phyloP scores from a whole-genome alignment of 1,140 invertebrate species.

The Physella acuta region DNA sequence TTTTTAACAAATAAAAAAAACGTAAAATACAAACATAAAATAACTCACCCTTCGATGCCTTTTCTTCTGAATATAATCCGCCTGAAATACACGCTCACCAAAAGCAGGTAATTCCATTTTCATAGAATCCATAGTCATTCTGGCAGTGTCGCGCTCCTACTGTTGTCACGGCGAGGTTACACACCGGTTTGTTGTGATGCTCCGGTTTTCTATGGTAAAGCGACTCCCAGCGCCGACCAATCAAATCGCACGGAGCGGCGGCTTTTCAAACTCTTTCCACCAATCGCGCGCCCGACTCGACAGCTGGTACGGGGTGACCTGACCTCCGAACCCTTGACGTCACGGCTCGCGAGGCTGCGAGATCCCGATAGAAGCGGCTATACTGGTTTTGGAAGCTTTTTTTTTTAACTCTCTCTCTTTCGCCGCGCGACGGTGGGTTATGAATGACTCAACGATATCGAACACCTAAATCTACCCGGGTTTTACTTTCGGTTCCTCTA shows the following conservation, averaged over 20 bases:
- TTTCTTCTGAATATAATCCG: constrained; percentile 40
- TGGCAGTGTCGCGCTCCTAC: background rate
- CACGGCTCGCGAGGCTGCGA: background rate
- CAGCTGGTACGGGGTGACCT: constrained; percentile 11
- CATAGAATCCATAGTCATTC: constrained; percentile 7
- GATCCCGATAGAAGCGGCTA: too few species aligned
- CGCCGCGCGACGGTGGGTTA: too few species aligned
- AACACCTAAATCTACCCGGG: too few species aligned
- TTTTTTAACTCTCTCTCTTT: too few species aligned
- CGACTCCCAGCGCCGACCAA: background rate
- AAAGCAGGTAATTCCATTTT: constrained; percentile 29
- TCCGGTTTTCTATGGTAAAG: background rate
- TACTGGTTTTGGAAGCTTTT: too few species aligned
- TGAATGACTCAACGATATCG: too few species aligned
- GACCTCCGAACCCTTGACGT: constrained; percentile 8
- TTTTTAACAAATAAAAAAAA: too few species aligned
- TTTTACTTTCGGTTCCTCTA: too few species aligned
- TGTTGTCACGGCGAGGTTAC: background rate
- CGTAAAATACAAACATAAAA: constrained; percentile 7
- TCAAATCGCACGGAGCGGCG: background rate
- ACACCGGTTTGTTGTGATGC: background rate
- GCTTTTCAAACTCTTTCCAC: constrained; percentile 1
- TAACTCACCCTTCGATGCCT: constrained; percentile 34
- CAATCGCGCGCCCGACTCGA: background rate
- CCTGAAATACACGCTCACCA: constrained; percentile 37